Evolutionary conservation across 2,888 invertebrate species (phyloP).

Genomic region (Thera obeliscata): DNA sequence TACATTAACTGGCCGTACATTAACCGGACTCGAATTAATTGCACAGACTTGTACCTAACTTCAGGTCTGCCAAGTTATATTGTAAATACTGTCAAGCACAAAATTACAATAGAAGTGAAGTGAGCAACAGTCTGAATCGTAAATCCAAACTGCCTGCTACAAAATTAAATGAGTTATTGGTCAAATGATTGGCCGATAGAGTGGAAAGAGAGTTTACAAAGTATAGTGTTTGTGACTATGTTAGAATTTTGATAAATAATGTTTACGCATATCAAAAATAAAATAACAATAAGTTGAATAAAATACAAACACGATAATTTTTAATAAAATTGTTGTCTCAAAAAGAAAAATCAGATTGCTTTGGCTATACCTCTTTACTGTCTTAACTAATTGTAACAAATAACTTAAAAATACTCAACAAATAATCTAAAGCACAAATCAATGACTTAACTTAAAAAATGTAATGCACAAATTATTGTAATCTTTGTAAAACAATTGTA

Average conservation of each 20-base stretch:
- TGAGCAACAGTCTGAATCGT: neutral
- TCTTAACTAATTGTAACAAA: neutral
- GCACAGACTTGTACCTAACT: too few species aligned
- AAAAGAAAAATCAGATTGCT: neutral
- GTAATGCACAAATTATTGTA: conserved; percentile 66
- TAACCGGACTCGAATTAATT: too few species aligned
- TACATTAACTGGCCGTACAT: too few species aligned
- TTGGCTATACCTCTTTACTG: neutral
- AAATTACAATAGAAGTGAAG: neutral
- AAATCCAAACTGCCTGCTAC: neutral
- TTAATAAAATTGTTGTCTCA: neutral
- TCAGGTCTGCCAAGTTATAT: neutral
- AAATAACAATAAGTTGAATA: neutral
- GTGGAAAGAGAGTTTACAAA: neutral
- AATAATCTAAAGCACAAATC: conserved; percentile 53
- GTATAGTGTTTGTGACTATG: conserved; percentile 8
- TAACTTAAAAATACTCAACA: conserved; percentile 35
- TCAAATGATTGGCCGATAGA: neutral
- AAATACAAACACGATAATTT: conserved; percentile 6
- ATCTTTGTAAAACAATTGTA: conserved; percentile 66
- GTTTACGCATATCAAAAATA: conserved; percentile 11
- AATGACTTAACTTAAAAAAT: conserved; percentile 46
- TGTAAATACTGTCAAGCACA: neutral
- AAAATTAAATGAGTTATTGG: neutral
- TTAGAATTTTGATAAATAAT: neutral